phyloP scores from a whole-genome alignment of 2,113 vertebrate genomes.

The Seriola quinqueradiata region DNA sequence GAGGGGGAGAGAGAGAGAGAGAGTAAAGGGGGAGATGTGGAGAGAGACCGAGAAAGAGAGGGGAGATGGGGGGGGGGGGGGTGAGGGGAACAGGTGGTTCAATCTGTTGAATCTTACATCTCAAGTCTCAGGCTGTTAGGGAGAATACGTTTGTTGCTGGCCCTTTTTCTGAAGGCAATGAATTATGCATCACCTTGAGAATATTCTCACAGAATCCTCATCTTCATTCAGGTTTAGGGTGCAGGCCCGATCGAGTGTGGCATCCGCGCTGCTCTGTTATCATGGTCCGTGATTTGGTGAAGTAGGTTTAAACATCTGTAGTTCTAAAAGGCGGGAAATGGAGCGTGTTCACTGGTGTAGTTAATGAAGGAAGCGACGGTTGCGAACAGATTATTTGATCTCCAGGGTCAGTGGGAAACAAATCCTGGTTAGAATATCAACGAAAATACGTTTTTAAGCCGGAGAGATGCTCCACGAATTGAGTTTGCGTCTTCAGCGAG shows the following conservation, averaged over 20 bases:
- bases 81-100: conserved; percentile 80
- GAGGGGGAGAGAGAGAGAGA: not conserved
- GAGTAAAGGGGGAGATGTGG: not conserved
- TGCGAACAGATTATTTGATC: conserved; percentile 11
- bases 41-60: not conserved
- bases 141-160: conserved; percentile 41
- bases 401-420: conserved; percentile 24
- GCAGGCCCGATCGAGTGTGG: conserved; percentile 46
- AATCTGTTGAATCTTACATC: conserved; percentile 82
- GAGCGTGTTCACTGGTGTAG: not conserved
- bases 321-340: not conserved
- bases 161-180: conserved; percentile 38
- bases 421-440: not conserved
- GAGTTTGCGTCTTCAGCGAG: conserved; percentile 8
- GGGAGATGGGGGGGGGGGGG: not conserved
- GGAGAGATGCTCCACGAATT: not conserved
- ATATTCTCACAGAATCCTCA: conserved; percentile 46
- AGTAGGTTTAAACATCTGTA: not conserved
- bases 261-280: conserved; percentile 19
- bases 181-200: conserved; percentile 63
- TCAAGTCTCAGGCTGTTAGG: conserved; percentile 52
- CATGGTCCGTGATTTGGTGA: not conserved
- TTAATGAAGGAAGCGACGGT: conserved; percentile 6
- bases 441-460: not conserved
- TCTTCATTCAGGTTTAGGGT: conserved; percentile 60